These are phyloP conservation scores for Schizopygopsis malacanthus DNA, from an alignment of 2,797 vertebrate genomes.

Conservation along the genomic window DNA sequence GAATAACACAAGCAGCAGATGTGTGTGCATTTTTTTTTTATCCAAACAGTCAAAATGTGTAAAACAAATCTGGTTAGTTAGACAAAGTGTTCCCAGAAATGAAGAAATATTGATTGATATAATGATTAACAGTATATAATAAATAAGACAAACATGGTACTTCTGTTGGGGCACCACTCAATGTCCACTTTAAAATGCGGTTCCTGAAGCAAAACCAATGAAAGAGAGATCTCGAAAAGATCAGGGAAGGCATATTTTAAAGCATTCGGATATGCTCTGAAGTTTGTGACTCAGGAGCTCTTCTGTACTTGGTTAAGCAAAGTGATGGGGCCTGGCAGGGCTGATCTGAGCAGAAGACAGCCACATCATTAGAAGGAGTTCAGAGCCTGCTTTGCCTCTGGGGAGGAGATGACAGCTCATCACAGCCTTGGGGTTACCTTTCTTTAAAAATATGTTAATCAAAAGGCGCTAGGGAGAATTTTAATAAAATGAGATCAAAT, in stretches of 20 bases:
- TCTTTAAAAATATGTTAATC: slow-evolving; percentile 79
- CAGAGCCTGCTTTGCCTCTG: slow-evolving; percentile 75
- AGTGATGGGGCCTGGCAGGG: slow-evolving; percentile 79
- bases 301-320: slow-evolving; percentile 72
- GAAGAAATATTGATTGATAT: not conserved
- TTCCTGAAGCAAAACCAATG: not conserved
- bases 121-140: not conserved
- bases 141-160: not conserved
- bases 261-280: slow-evolving; percentile 12
- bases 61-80: not conserved
- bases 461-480: slow-evolving; percentile 74
- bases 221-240: not conserved
- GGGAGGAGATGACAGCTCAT: slow-evolving; percentile 80
- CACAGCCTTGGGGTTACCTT: slow-evolving; percentile 73
- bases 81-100: not conserved
- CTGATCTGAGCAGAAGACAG: slow-evolving; percentile 77
- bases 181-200: not conserved
- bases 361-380: slow-evolving; percentile 80
- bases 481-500: slow-evolving; percentile 77
- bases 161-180: not conserved
- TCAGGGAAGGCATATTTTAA: slow-evolving; percentile 21
- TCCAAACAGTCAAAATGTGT: not conserved
- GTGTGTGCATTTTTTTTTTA: not conserved
- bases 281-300: slow-evolving; percentile 44
- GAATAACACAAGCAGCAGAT: slow-evolving; percentile 13